phyloP scores from a whole-genome alignment of 2,113 vertebrate species.

The Neodon shergylaensis region DNA sequence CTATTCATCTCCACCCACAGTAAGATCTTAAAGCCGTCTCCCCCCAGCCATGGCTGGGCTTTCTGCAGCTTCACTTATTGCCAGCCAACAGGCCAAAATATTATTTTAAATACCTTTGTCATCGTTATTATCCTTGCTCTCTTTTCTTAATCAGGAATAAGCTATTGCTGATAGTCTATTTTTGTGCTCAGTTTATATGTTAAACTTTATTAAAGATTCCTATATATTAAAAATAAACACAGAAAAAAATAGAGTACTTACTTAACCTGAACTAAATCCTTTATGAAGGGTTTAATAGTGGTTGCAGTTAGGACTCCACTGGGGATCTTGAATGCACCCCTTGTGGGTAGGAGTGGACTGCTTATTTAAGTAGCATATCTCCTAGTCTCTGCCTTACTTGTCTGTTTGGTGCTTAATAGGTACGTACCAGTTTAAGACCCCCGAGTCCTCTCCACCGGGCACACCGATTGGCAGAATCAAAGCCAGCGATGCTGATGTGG shows the following conservation, averaged over 20 bases:
- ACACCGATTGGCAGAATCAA: conserved; percentile 89
- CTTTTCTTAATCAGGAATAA: not conserved
- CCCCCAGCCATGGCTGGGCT: not conserved
- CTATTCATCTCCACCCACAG: not conserved
- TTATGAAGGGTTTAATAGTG: not conserved
- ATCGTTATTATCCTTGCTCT: not conserved
- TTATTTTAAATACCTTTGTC: not conserved
- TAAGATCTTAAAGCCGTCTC: not conserved
- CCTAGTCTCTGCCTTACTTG: not conserved
- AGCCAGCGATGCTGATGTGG: conserved; percentile 92
- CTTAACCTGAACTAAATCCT: not conserved
- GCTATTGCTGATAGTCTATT: not conserved
- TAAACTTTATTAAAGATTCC: not conserved
- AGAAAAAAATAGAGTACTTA: not conserved
- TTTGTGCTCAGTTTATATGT: not conserved
- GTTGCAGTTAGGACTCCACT: not conserved
- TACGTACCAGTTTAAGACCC: conserved; percentile 92
- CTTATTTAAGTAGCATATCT: not conserved
- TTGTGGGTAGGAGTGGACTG: not conserved
- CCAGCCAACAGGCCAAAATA: not conserved
- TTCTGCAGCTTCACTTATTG: not conserved
- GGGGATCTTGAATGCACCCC: not conserved
- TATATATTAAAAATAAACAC: not conserved
- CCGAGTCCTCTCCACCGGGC: conserved; percentile 88
- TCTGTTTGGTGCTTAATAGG: conserved; percentile 83